Evolutionary conservation across 1,140 invertebrate genomes (phyloP), one percentile per base, ranked within the genome.

Genomic region (Branchinecta lynchi): DNA sequence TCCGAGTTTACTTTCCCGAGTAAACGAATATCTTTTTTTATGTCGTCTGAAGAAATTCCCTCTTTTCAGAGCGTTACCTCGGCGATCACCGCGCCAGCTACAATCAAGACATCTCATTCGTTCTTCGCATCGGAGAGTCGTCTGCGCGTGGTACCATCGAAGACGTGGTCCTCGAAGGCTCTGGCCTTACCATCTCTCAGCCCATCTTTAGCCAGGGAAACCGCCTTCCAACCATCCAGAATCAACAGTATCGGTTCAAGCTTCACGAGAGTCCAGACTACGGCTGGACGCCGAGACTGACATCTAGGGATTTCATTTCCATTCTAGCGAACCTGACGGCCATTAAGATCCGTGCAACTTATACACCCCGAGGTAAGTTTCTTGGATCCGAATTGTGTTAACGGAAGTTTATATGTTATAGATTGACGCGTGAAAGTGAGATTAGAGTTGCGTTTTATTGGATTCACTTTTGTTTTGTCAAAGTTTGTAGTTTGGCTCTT

Each of bases 61-160:
- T 74, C 71, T 71, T 77, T 78, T 71, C 75, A 87, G 89, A 87
- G 68, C 85, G 87, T 75, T 97, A 92, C 77, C 80, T 97, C 12
- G 93, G 93, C 0, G 93, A 98, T 80, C 93, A 96, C 76, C 81
- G 93, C 71, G 86, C 89, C 44, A 93, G 92, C 46, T 99, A 98
- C 78, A 97, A 97, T 79, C 92, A 96, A 74, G 84, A 91, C 70
- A 77, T 99, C n/a, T 86, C 86, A 45, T 98, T 98, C 76, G 89
- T 85, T 32, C 79, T 98, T n/a, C 83, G 89, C 71, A 87, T 95
- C 17, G 89, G 87, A 3, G 89, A 92, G 75, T 82, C 81, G 46
- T 84, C 84, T 17, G 85, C 87, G 2, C 80, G 80, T 32, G 86
- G 86, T 43, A 88, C 87, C 0, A 83, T 87, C 3, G 84, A 86